Conservation (phyloP, 2,797 vertebrate genomes). For the Eurystomus glaucurus region DNA sequence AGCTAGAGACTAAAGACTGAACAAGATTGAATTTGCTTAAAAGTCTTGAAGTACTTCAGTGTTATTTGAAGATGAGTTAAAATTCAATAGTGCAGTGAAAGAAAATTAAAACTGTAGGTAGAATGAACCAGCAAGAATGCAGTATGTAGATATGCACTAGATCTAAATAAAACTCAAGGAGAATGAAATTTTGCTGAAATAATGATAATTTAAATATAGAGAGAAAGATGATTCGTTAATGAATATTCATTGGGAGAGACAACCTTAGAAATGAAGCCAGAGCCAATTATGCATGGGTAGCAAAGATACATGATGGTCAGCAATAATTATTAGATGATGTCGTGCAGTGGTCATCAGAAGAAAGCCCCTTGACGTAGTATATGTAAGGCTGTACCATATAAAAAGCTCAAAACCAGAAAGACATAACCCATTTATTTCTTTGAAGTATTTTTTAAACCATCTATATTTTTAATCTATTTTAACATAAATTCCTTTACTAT, state of each 20-base stretch:
- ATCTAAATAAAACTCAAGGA: not conserved
- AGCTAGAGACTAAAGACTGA: not conserved
- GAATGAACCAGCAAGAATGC: not conserved
- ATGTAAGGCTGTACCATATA: not conserved
- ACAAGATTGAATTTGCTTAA: not conserved
- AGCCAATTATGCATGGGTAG: not conserved
- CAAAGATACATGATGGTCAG: not conserved
- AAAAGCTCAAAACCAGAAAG: not conserved
- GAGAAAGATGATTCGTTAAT: not conserved
- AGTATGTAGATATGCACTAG: not conserved
- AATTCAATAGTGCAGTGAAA: not conserved
- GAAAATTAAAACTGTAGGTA: not conserved
- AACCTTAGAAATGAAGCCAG: conserved; percentile 4
- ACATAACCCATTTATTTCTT: not conserved
- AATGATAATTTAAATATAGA: not conserved
- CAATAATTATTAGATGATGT: not conserved
- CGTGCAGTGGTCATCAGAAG: not conserved
- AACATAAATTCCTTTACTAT: not conserved
- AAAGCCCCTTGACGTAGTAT: not conserved
- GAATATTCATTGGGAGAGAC: conserved; percentile 8
- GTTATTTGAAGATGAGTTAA: not conserved
- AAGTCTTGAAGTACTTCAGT: not conserved
- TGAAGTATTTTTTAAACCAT: not conserved
- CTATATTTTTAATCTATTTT: not conserved
- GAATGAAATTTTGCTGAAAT: not conserved